Base-by-base conservation (phyloP, 2,888 invertebrate species). In the Drosophila diplacantha region DNA sequence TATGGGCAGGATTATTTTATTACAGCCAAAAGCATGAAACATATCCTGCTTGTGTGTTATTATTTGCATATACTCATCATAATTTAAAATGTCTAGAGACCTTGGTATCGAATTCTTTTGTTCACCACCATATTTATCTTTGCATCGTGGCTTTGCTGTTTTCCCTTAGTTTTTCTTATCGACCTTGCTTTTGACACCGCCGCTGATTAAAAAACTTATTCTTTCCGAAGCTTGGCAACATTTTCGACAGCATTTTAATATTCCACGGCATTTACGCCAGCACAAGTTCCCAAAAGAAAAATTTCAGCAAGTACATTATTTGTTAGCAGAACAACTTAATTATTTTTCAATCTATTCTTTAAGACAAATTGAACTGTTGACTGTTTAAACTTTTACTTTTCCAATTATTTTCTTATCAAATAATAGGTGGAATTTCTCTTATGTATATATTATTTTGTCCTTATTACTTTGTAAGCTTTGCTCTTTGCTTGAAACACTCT, bases 41-140 rank as follows among this genome's bases (percentile, higher is more conserved):
- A 16, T 26, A 43, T 43, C 22, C 35, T 34, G 32, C 35, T 58
- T 57, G 59, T 24, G 55, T 66, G 62, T 65, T 71, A 69, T 77
- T 77, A 77, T 74, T 77, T 74, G 61, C 72, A 71, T 74, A 69
- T 72, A 69, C 53, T 74, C 59, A 57, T 63, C 58, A 70, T 72
- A 71, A 64, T 71, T 76, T 64, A 73, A 66, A 7, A 24, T 24
- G 7, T 24, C 6, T 24, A 2, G 7, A 7, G 24, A 24, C 1
- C 2, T 7, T 7, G 24, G 6, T 26, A 29, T 18, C 16, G 7
- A 29, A 26, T 29, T 44, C 14, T 14, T 8, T 14, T 14, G 2
- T 3, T n/a, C 11, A 26, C 26, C 6, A 9, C 26, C 24, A 24
- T 18, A n/a, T 5, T 14, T 44, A 35, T 18, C 24, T 53, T 44